phyloP scores from a whole-genome alignment of 2,888 invertebrate genomes.

The Drosophila rubida region DNA sequence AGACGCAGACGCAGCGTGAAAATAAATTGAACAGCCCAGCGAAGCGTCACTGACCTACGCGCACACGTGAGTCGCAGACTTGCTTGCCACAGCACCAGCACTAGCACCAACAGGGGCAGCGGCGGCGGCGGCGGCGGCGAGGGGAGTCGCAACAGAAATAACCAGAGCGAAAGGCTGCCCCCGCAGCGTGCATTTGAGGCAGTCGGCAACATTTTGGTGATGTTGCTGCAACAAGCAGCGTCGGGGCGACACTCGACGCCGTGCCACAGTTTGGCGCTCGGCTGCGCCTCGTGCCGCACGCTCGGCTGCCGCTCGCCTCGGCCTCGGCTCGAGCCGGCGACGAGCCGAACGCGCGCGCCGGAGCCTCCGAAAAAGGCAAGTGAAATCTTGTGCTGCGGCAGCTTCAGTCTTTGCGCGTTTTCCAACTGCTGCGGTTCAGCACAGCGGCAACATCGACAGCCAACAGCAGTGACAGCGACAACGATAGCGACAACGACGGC shows the following conservation, averaged over 20 bases:
- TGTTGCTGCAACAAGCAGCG: conserved; percentile 66
- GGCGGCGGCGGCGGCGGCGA: conserved; percentile 23
- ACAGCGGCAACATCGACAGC: conserved; percentile 21
- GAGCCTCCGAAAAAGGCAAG: not conserved
- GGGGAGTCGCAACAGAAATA: conserved; percentile 40
- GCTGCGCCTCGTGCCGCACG: conserved; percentile 13
- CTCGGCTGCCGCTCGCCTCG: conserved; percentile 28
- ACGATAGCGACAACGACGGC: conserved; percentile 9
- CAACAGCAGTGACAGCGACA: no score
- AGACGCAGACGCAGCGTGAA: conserved; percentile 65
- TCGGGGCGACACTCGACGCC: conserved; percentile 28
- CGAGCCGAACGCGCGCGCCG: conserved; percentile 8
- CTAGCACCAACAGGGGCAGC: conserved; percentile 31
- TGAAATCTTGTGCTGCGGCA: conserved; percentile 23
- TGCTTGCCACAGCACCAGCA: conserved; percentile 23
- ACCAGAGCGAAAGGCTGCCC: conserved; percentile 48
- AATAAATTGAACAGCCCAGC: conserved; percentile 61
- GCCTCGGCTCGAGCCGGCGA: conserved; percentile 14
- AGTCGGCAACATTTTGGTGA: conserved; percentile 63
- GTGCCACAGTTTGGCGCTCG: conserved; percentile 8
- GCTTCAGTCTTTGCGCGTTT: conserved; percentile 84
- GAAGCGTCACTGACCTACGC: conserved; percentile 75
- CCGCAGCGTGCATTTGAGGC: conserved; percentile 61
- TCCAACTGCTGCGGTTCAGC: conserved; percentile 77
- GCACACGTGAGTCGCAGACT: conserved; percentile 64